These are phyloP conservation scores for Scaptodrosophila latifasciaeformis DNA, from an alignment of 2,888 invertebrate genomes.

Conservation along the genomic window DNA sequence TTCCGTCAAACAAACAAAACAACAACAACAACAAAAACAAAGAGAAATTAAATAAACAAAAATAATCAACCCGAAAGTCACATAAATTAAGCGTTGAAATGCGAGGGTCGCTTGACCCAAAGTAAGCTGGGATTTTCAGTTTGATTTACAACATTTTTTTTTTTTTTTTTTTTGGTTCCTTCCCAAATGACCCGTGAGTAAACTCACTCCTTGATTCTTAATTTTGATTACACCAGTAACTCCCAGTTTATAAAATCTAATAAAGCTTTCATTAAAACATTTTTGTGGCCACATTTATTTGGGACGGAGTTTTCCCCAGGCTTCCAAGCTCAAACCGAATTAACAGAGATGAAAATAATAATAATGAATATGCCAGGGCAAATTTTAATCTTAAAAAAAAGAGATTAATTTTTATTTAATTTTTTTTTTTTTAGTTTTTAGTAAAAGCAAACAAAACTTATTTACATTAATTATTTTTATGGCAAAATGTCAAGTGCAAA, in stretches of 20 bases:
- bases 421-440: conserved; percentile 23
- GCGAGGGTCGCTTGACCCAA: conserved; percentile 31
- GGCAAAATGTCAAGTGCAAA: conserved; percentile 32
- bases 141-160: conserved; percentile 51
- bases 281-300: conserved; percentile 46
- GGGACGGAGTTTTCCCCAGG: conserved; percentile 38
- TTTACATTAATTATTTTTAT: conserved; percentile 23
- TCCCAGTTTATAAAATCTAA: conserved; percentile 33
- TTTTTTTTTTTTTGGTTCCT: no score
- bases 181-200: conserved; percentile 30
- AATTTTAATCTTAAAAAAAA: no score
- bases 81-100: conserved; percentile 54
- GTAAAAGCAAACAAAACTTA: conserved; percentile 3
- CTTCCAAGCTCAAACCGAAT: conserved; percentile 6
- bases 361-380: conserved; percentile 4
- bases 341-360: conserved; percentile 15
- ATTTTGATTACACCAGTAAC: conserved; percentile 6
- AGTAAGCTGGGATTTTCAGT: no score
- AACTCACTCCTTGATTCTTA: background rate
- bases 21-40: conserved; percentile 14
- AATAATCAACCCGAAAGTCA: no score
- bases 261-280: conserved; percentile 54
- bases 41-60: conserved; percentile 32
- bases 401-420: conserved; percentile 18
- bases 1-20: conserved; percentile 25